phyloP scores from a whole-genome alignment of 2,113 vertebrate species.

The Ardeotis arabs region DNA sequence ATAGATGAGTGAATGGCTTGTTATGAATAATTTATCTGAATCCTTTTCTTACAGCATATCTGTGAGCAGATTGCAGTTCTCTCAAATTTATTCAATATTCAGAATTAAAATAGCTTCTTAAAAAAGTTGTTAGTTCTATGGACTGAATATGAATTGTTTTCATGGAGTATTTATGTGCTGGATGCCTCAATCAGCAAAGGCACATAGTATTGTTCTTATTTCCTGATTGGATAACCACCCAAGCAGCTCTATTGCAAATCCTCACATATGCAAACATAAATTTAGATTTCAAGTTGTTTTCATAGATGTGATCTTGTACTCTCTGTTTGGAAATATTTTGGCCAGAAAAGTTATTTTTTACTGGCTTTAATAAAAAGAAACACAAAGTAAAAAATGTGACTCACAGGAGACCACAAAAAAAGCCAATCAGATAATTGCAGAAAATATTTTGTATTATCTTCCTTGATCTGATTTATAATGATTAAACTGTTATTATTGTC shows the following conservation, averaged over 20 bases:
- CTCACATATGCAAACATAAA: not conserved
- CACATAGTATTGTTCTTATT: not conserved
- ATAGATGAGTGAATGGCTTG: not conserved
- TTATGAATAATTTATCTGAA: slow-evolving; percentile 17
- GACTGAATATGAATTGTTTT: not conserved
- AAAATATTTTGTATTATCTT: not conserved
- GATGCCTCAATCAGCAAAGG: not conserved
- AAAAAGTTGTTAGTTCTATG: not conserved
- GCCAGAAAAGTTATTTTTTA: not conserved
- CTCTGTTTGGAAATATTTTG: not conserved
- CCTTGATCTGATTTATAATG: not conserved
- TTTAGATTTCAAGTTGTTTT: not conserved
- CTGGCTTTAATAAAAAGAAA: not conserved
- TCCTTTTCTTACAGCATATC: not conserved
- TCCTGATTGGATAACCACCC: not conserved
- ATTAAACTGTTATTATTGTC: not conserved
- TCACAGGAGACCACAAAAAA: not conserved
- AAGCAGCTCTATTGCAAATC: not conserved
- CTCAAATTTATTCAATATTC: not conserved
- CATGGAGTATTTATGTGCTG: not conserved
- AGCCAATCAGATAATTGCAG: not conserved
- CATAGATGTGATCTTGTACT: not conserved
- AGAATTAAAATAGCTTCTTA: not conserved
- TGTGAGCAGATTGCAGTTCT: not conserved
- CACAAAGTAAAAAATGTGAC: not conserved